Conservation (phyloP, 2,888 invertebrate species). For the Heliconius sara region DNA sequence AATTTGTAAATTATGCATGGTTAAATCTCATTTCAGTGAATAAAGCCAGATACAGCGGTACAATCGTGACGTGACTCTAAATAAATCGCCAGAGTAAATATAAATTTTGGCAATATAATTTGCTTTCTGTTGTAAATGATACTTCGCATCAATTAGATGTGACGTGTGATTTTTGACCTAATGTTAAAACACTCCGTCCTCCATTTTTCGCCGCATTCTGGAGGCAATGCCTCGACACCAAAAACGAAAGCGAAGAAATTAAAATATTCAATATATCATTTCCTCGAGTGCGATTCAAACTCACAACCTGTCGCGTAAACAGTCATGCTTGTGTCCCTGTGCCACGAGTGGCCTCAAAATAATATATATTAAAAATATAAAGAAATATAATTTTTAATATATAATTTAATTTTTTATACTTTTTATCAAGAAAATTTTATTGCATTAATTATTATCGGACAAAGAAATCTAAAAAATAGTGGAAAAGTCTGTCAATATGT, state of each 20-base stretch:
- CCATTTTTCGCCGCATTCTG: too few relatives aligned
- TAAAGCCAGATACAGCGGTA: not conserved
- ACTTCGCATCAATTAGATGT: not conserved
- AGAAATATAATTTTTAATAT: too few relatives aligned
- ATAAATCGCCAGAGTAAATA: not conserved
- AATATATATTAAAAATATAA: too few relatives aligned
- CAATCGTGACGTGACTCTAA: conserved; percentile 5
- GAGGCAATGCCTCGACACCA: too few relatives aligned
- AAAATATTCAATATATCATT: too few relatives aligned
- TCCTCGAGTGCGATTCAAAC: too few relatives aligned
- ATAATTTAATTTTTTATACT: too few relatives aligned
- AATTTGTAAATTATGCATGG: not conserved
- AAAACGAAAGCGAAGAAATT: too few relatives aligned
- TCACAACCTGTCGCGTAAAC: too few relatives aligned
- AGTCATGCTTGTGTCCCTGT: too few relatives aligned
- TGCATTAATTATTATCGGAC: not conserved
- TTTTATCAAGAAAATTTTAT: not conserved
- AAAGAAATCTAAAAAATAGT: not conserved
- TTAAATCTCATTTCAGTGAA: not conserved
- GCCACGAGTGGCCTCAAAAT: too few relatives aligned
- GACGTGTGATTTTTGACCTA: not conserved
- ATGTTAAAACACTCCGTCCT: too few relatives aligned
- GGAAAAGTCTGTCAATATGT: not conserved
- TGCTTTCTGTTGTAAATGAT: not conserved
- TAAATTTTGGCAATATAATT: not conserved